Base-by-base conservation (phyloP, 2,888 invertebrate species). In the Brenthis hecate region DNA sequence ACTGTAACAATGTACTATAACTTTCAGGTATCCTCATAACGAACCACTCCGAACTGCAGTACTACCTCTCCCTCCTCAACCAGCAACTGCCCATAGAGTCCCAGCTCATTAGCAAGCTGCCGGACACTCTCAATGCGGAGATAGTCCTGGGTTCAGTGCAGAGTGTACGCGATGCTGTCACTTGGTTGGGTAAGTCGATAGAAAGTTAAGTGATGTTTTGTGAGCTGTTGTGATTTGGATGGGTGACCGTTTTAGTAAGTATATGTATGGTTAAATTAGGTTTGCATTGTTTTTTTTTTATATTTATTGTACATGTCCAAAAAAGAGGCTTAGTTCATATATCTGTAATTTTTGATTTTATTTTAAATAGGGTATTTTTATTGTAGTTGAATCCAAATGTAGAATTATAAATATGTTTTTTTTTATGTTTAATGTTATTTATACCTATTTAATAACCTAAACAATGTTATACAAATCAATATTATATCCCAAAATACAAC, bases 11-110 rank as follows among this genome's bases (percentile, higher is more conserved):
- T 8, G 36, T 43, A 11, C 36, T 43, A 3, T 43, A 43, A 6
- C 2, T 53, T 23, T 0, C 83, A 93, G 93, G 99, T 69, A 99
- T 99, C 80, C 94, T 99, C 50, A 99, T 99, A 65, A 99, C 99
- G 0, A 99, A 99, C 86, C 99, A 99, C 91, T 98, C 98, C 73
- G 99, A 99, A 88, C 94, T 99, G 11, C 99, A 99, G 80, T 99
- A 99, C 89, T 99, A 99, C 89, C 93, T 99, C 28, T 99, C 99
- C 0, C 93, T 99, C 16, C 94, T 99, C 74, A 99, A 99, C 92
- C 99, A 99, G 85, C 99, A 99, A 84, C 91, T 99, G 74, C 99
- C 99, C 0, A 98, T 99, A 65, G 99, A 99, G 88, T 98, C 98
- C 0, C 99, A 99, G 91, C 93, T 99, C 80, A 94, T 99, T 28